Base-by-base conservation (phyloP, 2,888 invertebrate species). In the Latheticus oryzae region DNA sequence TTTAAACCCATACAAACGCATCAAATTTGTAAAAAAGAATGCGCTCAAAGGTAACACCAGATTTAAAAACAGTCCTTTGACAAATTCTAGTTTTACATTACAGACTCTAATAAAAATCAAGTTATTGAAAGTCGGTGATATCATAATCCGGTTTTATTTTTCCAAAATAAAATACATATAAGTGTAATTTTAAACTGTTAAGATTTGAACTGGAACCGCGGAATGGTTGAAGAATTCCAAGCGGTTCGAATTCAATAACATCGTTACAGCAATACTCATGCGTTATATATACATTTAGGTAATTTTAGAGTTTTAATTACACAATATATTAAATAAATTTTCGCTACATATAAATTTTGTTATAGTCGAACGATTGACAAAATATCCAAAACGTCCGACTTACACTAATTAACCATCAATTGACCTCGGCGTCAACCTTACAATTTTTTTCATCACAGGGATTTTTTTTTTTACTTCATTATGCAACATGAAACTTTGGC, bases 131-230 rank as follows among this genome's bases (percentile, higher is more conserved):
- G 17, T 16, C 9, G 2, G 2, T 5, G 5, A 3, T 45, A 45
- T 17, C 19, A 47, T 47, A 47, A 47, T 47, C 35, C 33, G 47
- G 24, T 73, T 73, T 70, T 70, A 69, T 68, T 68, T 72, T 65
- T 72, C 64, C 66, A 72, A 76, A 76, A 76, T 75, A 73, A 75
- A 75, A 69, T 75, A 75, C 74, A 76, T 74, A 62, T 73, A 72
- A 73, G 69, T 71, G 70, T 70, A 69, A 67, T 70, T 71, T 68
- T 67, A 68, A 68, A 59, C 60, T 59, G 61, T 45, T 61, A 50
- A 53, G 42, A 55, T 43, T 51, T 50, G 63, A 63, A 66, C 61
- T 64, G 59, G 64, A 63, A 63, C 64, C 63, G 65, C 12, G 26
- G 19, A 43, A 50, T 12, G 13, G 35, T 38, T 11, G n/a, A n/a